Conservation (phyloP, 2,888 invertebrate genomes). For the Sesamia inferens region DNA sequence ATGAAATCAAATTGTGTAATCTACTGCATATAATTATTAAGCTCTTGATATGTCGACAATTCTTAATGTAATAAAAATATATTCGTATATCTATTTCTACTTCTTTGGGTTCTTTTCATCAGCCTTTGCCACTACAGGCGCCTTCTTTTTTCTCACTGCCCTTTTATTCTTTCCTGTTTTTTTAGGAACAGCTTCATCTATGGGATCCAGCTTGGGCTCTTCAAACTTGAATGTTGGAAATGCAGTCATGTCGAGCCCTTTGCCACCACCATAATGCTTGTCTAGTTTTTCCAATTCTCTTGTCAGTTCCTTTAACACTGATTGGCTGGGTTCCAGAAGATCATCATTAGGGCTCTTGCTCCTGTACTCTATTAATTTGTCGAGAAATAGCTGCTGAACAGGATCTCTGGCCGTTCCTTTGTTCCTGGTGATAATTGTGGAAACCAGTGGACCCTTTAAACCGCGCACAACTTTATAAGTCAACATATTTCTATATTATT, state of each 20-base stretch:
- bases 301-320: constrained; percentile 28
- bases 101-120: constrained; percentile 13
- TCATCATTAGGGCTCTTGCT: constrained; percentile 15
- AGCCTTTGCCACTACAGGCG: not conserved
- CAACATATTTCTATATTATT: constrained; percentile 26
- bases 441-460: not conserved
- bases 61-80: not conserved
- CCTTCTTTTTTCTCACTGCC: constrained; percentile 4
- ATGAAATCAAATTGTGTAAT: not conserved
- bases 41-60: not conserved
- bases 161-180: not conserved
- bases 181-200: constrained; percentile 30
- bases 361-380: constrained; percentile 43
- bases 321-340: constrained; percentile 32
- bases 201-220: constrained; percentile 41
- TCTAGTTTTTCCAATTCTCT: constrained; percentile 30
- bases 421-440: constrained; percentile 16
- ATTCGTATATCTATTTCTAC: constrained; percentile 6
- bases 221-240: constrained; percentile 41
- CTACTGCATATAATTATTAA: not conserved
- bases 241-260: constrained; percentile 37
- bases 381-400: constrained; percentile 45
- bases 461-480: constrained; percentile 5
- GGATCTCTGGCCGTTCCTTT: constrained; percentile 23
- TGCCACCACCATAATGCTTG: constrained; percentile 37